Percentiles rank a stretch among this genome's conserved stretches.
phyloP scores from a whole-genome alignment of 2,888 invertebrate species.

The Cactoblastis cactorum region DNA sequence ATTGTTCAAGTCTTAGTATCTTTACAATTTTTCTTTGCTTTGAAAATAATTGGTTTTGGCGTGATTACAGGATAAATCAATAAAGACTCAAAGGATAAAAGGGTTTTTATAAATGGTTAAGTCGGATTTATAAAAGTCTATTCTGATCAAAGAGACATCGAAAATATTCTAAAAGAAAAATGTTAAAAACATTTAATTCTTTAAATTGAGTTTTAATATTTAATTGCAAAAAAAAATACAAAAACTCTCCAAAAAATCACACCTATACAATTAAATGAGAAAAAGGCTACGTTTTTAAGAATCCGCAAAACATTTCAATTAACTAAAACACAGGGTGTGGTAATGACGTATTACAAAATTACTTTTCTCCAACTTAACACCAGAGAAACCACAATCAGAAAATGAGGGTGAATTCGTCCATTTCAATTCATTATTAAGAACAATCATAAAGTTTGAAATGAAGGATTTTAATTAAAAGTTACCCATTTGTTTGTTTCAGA shows the following conservation, averaged over 20 bases:
- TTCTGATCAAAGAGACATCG: constrained; percentile 25
- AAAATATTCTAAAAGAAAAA: not conserved
- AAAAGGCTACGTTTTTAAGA: not conserved
- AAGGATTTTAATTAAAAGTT: constrained; percentile 38
- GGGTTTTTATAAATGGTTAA: constrained; percentile 34
- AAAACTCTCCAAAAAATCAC: no score
- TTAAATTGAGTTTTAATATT: not conserved
- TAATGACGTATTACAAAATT: constrained; percentile 12
- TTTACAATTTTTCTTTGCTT: no score
- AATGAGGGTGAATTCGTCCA: constrained; percentile 23
- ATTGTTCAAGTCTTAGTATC: no score
- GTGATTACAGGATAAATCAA: constrained; percentile 48
- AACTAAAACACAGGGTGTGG: not conserved
- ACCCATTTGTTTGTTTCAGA: constrained; percentile 35
- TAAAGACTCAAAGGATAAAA: constrained; percentile 40
- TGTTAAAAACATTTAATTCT: not conserved
- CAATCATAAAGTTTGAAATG: constrained; percentile 31
- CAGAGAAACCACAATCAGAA: constrained; percentile 11
- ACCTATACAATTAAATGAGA: no score
- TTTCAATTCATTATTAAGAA: constrained; percentile 32
- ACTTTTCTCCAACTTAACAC: constrained; percentile 19
- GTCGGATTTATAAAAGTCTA: constrained; percentile 33
- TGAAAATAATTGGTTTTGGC: constrained; percentile 39
- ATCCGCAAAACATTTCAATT: constrained; percentile 12
- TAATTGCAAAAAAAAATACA: no score